Conservation (phyloP, 2,797 vertebrate species). For the Spheniscus humboldti region DNA sequence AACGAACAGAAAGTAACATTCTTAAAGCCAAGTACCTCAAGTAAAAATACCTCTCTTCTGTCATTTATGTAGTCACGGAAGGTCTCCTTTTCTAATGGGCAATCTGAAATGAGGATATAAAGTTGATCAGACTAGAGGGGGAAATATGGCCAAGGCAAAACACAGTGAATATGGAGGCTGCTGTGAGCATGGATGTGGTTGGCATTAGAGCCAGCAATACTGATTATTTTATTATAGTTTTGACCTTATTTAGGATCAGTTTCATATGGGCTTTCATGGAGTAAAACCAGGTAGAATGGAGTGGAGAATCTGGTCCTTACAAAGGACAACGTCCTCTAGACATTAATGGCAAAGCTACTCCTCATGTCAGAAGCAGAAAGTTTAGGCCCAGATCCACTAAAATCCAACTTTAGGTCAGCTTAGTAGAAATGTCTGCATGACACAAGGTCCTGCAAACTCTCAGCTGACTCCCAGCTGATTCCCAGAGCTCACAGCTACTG, state of each 20-base stretch:
- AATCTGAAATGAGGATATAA: slow-evolving; percentile 71
- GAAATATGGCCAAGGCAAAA: not conserved
- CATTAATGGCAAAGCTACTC: not conserved
- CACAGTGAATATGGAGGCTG: not conserved
- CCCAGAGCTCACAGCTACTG: not conserved
- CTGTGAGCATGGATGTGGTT: not conserved
- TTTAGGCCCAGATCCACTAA: not conserved
- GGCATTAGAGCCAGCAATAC: accelerated
- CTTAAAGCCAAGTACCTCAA: slow-evolving; percentile 79
- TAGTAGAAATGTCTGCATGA: not conserved
- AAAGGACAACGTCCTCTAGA: not conserved
- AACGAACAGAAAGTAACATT: not conserved
- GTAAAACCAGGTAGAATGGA: not conserved
- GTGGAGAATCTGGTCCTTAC: not conserved
- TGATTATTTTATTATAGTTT: not conserved
- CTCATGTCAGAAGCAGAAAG: not conserved
- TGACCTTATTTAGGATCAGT: not conserved
- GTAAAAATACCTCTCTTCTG: slow-evolving; percentile 83
- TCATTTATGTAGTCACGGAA: slow-evolving; percentile 76
- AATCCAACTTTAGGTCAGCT: not conserved
- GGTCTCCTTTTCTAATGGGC: slow-evolving; percentile 72
- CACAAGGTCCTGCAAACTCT: not conserved
- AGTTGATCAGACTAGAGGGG: not conserved
- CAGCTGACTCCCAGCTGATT: not conserved
- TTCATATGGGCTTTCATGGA: not conserved